Base-by-base conservation (phyloP, 2,113 vertebrate genomes). In the Chiloscyllium plagiosum region DNA sequence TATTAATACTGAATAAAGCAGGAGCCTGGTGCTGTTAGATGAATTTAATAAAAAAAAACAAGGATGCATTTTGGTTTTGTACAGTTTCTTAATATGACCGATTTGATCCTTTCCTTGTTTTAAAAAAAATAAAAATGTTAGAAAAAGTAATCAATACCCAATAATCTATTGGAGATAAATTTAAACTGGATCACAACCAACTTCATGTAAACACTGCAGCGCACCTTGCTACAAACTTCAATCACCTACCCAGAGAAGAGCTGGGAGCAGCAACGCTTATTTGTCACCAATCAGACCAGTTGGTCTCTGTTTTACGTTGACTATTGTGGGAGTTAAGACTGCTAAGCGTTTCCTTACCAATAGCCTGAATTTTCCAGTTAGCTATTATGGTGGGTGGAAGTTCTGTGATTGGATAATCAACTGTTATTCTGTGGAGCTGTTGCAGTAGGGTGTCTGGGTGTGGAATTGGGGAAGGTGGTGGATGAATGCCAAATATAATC, bases 401-500 rank as follows among this genome's bases (percentile, higher is more conserved):
- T 95, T 76, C 94, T 95, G 37, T 95, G 69, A 95, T 52, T 42
- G 94, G 72, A 95, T 95, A 95, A 95, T 95, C 94, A 72, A 72
- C 69, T 95, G 94, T 76, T 47, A 95, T 95, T 65, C 94, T 95
- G 72, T 72, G 94, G 47, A 95, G 94, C 94, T 97, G 97, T 98
- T 96, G 96, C 96, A 97, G 96, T 97, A 97, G 97, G 97, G 97
- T 97, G 97, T 97, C 97, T 97, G 96, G 96, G 97, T 98, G 98
- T 97, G 97, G 97, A 98, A 97, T 97, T 98, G 98, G 97, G 97
- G 97, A 97, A 96, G 97, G 97, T 97, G 97, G 97, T 97, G 97
- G 97, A 98, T 97, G 97, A 98, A 97, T 97, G 95, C 97, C 97
- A 97, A 97, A 97, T 97, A 97, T 97, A 97, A 97, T 97, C 97